Base-by-base conservation (phyloP, 2,888 invertebrate genomes). In the Sceliomorpha sp. region DNA sequence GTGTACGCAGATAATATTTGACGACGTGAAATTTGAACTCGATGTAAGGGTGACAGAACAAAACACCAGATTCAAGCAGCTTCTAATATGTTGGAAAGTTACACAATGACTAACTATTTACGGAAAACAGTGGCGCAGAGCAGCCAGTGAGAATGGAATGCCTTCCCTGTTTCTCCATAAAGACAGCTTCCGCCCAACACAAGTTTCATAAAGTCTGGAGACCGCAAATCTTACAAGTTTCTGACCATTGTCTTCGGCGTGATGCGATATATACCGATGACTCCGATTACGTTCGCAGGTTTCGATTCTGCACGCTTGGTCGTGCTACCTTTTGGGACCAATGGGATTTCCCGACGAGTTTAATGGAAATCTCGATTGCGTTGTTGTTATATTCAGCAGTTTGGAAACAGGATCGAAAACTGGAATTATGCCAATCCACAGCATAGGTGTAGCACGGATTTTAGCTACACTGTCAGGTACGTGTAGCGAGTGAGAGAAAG, bases 151-250 rank as follows among this genome's bases (percentile, higher is more conserved):
- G 50, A 70, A 67, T 62, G 34, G 50, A 55, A 55, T 42, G 48
- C 56, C 42, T 55, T 55, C 48, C 58, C 37, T 59, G 67, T 67
- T 53, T 59, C 53, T 27, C 70, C 26, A 37, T 56, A 55, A 67
- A 67, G 62, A 53, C 50, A 50, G 42, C 51, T 58, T n/a, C 55
- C 42, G 53, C 58, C 55, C 55, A 59, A 53, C 55, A 39, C 45
- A 67, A 71, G 66, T 71, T 67, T 56, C 48, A 48, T 66, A 55
- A 63, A 67, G 70, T 37, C 55, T 70, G 42, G 36, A 36, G 44
- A 69, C 72, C 68, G 64, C 68, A 72, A 72, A 72, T 69, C 72
- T 69, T 62, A 26, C 31, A 48, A 69, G 68, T 68, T 69, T 64
- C 72, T 68, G 64, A 58, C 72, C 72, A 72, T 69, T 72, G 72